These are phyloP conservation scores for Cladorhizidae sp. DNA, from an alignment of 37 sponge, comb jelly and placozoan species.

Conservation along the genomic window DNA sequence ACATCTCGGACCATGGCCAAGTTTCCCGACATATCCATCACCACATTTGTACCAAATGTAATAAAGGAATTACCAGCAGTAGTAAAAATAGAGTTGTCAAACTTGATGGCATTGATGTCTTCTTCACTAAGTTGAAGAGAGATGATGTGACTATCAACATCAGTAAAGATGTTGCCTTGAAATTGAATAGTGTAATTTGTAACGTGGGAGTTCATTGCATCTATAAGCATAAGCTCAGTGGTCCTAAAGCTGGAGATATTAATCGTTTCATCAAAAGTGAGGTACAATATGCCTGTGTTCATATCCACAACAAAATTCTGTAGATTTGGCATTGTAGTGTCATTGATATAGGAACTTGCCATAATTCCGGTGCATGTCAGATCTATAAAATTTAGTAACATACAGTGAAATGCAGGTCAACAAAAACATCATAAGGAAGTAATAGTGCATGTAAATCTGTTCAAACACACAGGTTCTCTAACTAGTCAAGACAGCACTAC, in stretches of 20 bases:
- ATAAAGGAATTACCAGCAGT: conserved; percentile 59
- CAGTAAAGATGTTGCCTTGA: conserved; percentile 48
- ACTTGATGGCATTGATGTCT: conserved; percentile 81
- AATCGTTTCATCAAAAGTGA: conserved; percentile 84
- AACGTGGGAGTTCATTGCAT: conserved; percentile 18
- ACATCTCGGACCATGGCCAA: conserved; percentile 14
- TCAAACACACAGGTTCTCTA: background rate
- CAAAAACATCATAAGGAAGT: too few species aligned
- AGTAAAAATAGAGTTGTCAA: conserved; percentile 43
- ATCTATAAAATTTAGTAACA: conserved; percentile 31
- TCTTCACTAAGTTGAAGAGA: conserved; percentile 33
- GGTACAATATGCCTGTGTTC: conserved; percentile 44
- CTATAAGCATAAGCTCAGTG: conserved; percentile 60
- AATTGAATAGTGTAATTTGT: conserved; percentile 43
- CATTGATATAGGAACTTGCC: conserved; percentile 73
- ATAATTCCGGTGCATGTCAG: conserved; percentile 78
- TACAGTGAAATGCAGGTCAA: background rate
- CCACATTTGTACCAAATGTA: conserved; percentile 25
- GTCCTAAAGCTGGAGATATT: conserved; percentile 66
- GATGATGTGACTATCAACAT: conserved; percentile 55
- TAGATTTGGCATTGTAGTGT: conserved; percentile 68
- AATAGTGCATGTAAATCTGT: background rate
- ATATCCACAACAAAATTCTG: conserved; percentile 71
- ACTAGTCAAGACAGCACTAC: background rate
- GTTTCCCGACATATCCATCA: conserved; percentile 88